These are phyloP conservation scores for Morpho helenor DNA, from an alignment of 2,888 invertebrate species.

Conservation along the genomic window DNA sequence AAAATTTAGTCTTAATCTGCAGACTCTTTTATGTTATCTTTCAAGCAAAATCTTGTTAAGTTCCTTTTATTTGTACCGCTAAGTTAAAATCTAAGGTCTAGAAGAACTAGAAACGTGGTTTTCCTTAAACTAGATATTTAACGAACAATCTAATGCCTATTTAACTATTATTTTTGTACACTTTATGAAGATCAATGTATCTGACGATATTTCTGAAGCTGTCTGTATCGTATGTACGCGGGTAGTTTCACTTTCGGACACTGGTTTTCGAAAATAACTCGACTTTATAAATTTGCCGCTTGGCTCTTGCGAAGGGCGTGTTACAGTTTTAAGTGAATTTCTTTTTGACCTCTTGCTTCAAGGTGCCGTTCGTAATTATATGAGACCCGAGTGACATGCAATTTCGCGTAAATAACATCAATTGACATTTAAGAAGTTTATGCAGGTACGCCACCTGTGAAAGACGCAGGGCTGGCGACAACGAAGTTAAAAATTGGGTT, in stretches of 20 bases:
- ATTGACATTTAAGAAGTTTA: conserved; percentile 57
- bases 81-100: no score
- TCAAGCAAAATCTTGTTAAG: no score
- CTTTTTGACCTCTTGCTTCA: conserved; percentile 77
- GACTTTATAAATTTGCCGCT: conserved; percentile 65
- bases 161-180: no score
- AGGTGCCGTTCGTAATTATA: conserved; percentile 70
- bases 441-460: conserved; percentile 24
- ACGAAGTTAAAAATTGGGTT: conserved; percentile 1
- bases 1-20: no score
- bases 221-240: conserved; percentile 62
- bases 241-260: conserved; percentile 77
- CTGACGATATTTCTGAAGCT: not conserved
- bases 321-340: conserved; percentile 78
- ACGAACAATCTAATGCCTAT: no score
- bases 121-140: no score
- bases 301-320: conserved; percentile 69
- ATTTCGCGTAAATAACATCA: conserved; percentile 67
- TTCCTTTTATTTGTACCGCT: no score
- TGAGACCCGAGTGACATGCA: conserved; percentile 55
- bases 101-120: no score
- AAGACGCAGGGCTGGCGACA: conserved; percentile 18
- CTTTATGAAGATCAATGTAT: no score
- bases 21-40: no score
- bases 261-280: conserved; percentile 78